Evolutionary conservation across 2,797 vertebrate species (phyloP), one percentile per base, ranked within the genome.

Genomic region (Siniperca undulata): DNA sequence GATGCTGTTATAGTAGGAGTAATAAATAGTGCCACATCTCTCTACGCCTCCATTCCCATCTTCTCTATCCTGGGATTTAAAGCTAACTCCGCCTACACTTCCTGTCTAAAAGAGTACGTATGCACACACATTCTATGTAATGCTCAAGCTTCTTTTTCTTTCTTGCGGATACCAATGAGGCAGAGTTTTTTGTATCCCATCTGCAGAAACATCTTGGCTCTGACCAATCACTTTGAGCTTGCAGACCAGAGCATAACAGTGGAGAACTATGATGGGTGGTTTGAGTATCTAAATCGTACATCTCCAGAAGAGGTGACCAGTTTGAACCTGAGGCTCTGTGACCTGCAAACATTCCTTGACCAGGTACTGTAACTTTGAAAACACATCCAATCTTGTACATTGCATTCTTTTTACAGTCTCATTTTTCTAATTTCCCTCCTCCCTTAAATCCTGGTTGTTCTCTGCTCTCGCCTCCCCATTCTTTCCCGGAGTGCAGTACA

Each of bases 51-150:
- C 86, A 95, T 99, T 16, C 91, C 97, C 0, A 89, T 99, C 68
- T 99, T 99, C 87, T 94, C 97, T 71, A 94, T 99, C 85, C 84
- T 99, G 94, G 98, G 98, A 1, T 99, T 99, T 88, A 99, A 98
- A 91, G 98, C 98, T 2, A 97, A 81, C 5, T 92, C 42, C 0
- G 93, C 84, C 86, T 95, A 88, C 0, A 94, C 95, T 86, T 72
- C 75, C 65, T 99, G 98, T 88, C 10, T 93, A 74, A 69, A 95
- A 68, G 88, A 94, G 98, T 97, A 85, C 27, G 96, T 80, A 52
- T 13, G 2, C 34, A 46, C 20, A 62, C 10, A 44, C 17, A 19
- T 58, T 65, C 1, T 17, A 4, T 58, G 6, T 7, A 2, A n/a
- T 30, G 44, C 3, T 11, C 14, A 72, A n/a, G 0, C 2, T 12